phyloP scores from a whole-genome alignment of 2,113 vertebrate genomes.

The Henicopernis longicauda region DNA sequence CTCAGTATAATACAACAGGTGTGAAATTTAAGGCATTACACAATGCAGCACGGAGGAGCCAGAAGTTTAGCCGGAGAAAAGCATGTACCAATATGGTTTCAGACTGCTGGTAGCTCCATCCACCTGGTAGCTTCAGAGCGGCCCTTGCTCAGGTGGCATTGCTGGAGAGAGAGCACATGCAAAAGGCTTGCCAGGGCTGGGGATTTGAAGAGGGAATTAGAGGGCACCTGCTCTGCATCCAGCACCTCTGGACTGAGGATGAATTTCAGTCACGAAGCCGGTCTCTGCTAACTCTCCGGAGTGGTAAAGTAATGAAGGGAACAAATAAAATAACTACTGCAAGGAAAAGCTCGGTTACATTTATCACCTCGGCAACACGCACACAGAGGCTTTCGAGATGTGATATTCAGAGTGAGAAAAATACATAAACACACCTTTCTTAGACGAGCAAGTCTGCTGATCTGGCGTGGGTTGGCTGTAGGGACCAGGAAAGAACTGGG shows the following conservation, averaged over 20 bases:
- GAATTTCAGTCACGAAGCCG: neutral
- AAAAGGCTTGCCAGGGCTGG: neutral
- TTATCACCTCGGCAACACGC: neutral
- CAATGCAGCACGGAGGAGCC: neutral
- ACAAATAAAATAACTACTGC: neutral
- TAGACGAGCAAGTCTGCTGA: neutral
- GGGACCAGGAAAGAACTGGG: neutral
- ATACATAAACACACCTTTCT: neutral
- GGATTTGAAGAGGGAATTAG: neutral
- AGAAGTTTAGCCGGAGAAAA: neutral
- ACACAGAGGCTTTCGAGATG: rapidly evolving
- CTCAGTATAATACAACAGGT: too few species aligned
- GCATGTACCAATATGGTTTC: neutral
- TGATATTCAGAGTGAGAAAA: neutral
- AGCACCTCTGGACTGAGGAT: neutral
- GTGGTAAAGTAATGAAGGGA: neutral
- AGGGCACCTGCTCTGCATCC: neutral
- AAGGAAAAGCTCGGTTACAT: neutral
- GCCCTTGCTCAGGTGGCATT: neutral
- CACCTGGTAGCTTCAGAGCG: neutral
- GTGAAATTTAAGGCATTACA: neutral
- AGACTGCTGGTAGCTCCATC: neutral
- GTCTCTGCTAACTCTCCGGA: neutral
- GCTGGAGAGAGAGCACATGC: neutral
- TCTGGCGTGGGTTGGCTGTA: neutral